These are phyloP conservation scores for Nemurella pictetii DNA, from an alignment of 2,888 invertebrate genomes.

Conservation along the genomic window DNA sequence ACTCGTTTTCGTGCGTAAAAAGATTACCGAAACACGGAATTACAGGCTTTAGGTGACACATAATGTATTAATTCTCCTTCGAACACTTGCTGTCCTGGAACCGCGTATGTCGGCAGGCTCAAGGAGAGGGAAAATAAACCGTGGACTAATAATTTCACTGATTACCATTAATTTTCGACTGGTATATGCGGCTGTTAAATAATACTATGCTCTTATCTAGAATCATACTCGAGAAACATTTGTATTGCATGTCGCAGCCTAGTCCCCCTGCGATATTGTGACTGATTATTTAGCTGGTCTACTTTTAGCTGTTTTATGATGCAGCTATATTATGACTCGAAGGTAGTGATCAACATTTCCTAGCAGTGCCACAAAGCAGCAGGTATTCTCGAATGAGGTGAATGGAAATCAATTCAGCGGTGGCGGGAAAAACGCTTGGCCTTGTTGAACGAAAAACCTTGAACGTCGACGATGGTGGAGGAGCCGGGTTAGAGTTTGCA, in stretches of 20 bases:
- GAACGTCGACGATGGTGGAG: too few species aligned
- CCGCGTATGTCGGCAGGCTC: not conserved
- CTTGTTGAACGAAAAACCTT: too few species aligned
- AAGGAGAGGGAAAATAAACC: not conserved
- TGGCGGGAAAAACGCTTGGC: too few species aligned
- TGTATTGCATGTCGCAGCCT: not conserved
- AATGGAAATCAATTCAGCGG: too few species aligned
- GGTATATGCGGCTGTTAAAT: not conserved
- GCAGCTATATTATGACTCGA: not conserved
- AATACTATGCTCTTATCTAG: not conserved
- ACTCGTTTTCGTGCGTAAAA: constrained; percentile 16
- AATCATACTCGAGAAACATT: not conserved
- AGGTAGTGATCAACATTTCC: not conserved
- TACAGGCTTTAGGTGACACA: constrained; percentile 21
- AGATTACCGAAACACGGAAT: constrained; percentile 24
- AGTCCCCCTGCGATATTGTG: not conserved
- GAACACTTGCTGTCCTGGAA: not conserved
- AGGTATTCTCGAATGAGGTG: not conserved
- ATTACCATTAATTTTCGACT: not conserved
- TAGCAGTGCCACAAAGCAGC: not conserved
- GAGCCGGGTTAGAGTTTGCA: not conserved
- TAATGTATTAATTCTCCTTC: constrained; percentile 18
- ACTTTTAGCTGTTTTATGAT: not conserved
- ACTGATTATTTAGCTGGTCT: not conserved
- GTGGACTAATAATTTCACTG: constrained; percentile 2